Evolutionary conservation across 2,888 invertebrate genomes (phyloP).

Genomic region (Hypolimnas misippus): DNA sequence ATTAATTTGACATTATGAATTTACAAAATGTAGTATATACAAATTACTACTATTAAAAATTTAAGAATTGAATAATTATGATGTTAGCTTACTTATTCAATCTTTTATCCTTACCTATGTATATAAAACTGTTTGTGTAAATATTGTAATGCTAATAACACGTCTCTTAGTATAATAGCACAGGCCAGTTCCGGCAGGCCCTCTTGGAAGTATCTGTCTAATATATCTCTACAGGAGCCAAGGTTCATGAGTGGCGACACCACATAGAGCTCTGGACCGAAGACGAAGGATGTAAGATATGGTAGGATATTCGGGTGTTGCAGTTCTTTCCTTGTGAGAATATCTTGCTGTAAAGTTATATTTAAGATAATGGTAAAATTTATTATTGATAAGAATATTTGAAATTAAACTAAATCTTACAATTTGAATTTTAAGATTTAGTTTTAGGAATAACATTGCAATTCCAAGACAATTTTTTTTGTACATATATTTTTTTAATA

Average conservation of each 20-base stretch:
- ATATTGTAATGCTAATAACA: constrained; percentile 91
- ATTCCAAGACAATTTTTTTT: no score
- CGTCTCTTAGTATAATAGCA: constrained; percentile 90
- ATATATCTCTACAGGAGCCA: constrained; percentile 92
- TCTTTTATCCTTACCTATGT: constrained; percentile 91
- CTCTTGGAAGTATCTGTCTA: constrained; percentile 88
- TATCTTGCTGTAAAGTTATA: constrained; percentile 86
- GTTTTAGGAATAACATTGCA: no score
- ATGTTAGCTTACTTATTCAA: no score
- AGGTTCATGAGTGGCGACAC: constrained; percentile 93
- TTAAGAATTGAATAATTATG: no score
- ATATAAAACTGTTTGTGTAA: constrained; percentile 93
- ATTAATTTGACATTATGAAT: no score
- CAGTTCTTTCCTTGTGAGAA: constrained; percentile 89
- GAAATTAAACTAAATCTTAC: no score
- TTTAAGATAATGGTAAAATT: neutral
- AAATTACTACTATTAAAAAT: no score
- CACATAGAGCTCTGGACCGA: constrained; percentile 90
- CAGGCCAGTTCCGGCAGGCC: constrained; percentile 93
- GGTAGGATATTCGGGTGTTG: constrained; percentile 91
- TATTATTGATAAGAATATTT: no score
- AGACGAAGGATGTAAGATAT: constrained; percentile 90
- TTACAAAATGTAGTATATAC: no score
- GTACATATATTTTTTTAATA: no score
- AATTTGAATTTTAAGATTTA: no score